Percentiles rank a stretch among this genome's conserved stretches.
Conservation (phyloP, 2,888 invertebrate species). For the Mythimna albipuncta region DNA sequence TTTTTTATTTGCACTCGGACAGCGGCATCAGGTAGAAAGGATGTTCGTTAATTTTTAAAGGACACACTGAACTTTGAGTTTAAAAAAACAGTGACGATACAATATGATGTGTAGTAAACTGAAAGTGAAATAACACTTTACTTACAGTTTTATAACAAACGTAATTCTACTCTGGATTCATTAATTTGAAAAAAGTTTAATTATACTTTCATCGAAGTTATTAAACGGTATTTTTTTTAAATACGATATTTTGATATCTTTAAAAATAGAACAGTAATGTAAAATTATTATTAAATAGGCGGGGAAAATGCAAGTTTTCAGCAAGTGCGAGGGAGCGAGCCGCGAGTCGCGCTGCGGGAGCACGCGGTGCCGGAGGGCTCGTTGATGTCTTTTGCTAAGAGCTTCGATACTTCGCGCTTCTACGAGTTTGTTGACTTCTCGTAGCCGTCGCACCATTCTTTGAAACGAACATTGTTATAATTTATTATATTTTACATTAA, state of each 20-base stretch:
- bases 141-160: slow-evolving; percentile 25
- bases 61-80: slow-evolving; percentile 85
- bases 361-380: slow-evolving; percentile 72
- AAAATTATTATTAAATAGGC: slow-evolving; percentile 2
- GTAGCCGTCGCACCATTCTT: slow-evolving; percentile 37
- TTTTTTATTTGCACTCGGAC: slow-evolving; percentile 91
- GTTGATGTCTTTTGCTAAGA: slow-evolving; percentile 88
- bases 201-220: neutral
- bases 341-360: slow-evolving; percentile 61
- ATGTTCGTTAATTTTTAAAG: slow-evolving; percentile 90
- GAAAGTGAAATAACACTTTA: slow-evolving; percentile 19
- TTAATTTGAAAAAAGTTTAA: slow-evolving; percentile 1
- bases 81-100: slow-evolving; percentile 76
- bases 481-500: no score
- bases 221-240: neutral
- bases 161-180: slow-evolving; percentile 26
- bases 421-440: slow-evolving; percentile 81
- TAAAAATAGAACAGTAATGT: neutral
- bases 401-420: slow-evolving; percentile 78
- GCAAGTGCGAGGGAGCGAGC: slow-evolving; percentile 49
- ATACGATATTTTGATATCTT: neutral
- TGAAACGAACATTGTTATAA: slow-evolving; percentile 11
- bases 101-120: slow-evolving; percentile 55
- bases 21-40: slow-evolving; percentile 91
- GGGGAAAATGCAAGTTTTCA: slow-evolving; percentile 62